phyloP scores from a whole-genome alignment of 2,113 vertebrate species.

The Pteropus alecto region DNA sequence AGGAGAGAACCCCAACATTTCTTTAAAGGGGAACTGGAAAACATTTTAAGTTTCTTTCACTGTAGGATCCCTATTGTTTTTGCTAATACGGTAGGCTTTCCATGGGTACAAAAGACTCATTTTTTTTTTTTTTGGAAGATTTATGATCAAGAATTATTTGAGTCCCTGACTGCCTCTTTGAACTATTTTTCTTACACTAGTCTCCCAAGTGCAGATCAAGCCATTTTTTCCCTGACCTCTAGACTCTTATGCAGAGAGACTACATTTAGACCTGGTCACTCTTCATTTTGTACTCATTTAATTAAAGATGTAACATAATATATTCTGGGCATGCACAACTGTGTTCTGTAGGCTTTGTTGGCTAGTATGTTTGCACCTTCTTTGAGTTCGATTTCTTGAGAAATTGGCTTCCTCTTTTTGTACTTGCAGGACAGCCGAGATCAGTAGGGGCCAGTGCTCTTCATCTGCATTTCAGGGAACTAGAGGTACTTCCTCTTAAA shows the following conservation, averaged over 20 bases:
- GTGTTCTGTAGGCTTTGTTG: not conserved
- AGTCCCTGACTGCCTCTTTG: not conserved
- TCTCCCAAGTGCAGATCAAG: not conserved
- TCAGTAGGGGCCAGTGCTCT: not conserved
- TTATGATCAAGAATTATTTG: not conserved
- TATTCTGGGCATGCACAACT: not conserved
- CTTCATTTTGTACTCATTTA: constrained; percentile 18
- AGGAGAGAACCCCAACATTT: not conserved
- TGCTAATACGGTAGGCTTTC: not conserved
- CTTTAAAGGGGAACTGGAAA: not conserved
- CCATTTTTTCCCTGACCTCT: not conserved
- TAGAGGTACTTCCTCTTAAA: not conserved
- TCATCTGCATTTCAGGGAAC: not conserved
- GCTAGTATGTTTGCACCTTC: not conserved
- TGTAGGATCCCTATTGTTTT: not conserved
- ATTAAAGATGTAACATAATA: not conserved
- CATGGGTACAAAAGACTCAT: not conserved
- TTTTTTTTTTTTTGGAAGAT: not conserved
- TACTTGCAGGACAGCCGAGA: not conserved
- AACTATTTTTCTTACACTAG: not conserved
- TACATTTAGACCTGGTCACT: not conserved
- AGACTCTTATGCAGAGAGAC: not conserved
- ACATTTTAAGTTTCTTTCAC: not conserved
- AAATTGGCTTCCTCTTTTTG: not conserved
- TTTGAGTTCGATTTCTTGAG: not conserved